Evolutionary conservation across 2,888 invertebrate genomes (phyloP).

Genomic region (Dicyrtomina minuta): DNA sequence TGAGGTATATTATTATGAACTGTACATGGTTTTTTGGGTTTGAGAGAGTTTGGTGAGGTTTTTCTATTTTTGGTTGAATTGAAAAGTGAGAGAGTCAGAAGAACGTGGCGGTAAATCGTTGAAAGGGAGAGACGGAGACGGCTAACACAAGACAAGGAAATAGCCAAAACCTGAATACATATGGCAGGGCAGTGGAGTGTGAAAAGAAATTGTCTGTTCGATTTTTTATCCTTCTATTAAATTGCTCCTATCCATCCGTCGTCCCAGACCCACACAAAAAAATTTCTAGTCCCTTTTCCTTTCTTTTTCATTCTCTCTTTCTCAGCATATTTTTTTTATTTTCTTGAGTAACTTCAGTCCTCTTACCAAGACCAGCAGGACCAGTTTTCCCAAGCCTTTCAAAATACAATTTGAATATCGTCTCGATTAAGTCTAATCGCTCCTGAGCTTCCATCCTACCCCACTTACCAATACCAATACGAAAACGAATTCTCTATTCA

Average conservation of each 20-base stretch:
- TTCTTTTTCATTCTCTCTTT: not conserved
- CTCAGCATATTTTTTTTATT: not conserved
- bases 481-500: too few relatives aligned
- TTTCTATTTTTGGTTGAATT: not conserved
- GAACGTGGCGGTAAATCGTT: not conserved
- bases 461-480: too few relatives aligned
- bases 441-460: slow-evolving; percentile 20
- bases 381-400: too few relatives aligned
- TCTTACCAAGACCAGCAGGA: too few relatives aligned
- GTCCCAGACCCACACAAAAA: too few relatives aligned
- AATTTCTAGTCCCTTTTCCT: too few relatives aligned
- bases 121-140: not conserved
- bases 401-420: slow-evolving; percentile 32
- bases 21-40: too few relatives aligned
- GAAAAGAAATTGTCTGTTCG: slow-evolving; percentile 39
- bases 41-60: too few relatives aligned
- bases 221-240: slow-evolving; percentile 38
- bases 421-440: slow-evolving; percentile 36
- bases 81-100: not conserved
- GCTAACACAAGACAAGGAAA: not conserved
- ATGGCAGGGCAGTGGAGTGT: slow-evolving; percentile 28
- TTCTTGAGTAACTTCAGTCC: not conserved
- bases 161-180: slow-evolving; percentile 11
- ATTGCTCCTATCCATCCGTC: slow-evolving; percentile 24
- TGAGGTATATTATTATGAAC: too few relatives aligned